Conservation (phyloP, 2,113 vertebrate species). For the Plectropomus leopardus region DNA sequence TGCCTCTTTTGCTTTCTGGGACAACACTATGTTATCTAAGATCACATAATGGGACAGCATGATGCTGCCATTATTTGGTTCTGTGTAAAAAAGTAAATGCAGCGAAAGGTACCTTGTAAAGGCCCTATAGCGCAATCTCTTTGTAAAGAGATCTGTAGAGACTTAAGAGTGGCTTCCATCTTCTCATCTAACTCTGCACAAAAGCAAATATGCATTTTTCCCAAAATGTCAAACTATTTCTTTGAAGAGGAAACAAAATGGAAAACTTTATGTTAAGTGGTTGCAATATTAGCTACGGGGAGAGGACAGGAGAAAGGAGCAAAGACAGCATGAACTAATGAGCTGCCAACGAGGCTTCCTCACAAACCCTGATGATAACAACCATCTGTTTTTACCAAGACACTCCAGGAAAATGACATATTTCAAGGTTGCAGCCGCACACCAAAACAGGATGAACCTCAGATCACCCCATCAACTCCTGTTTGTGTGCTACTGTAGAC, state of each 20-base stretch:
- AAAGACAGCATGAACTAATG: slow-evolving; percentile 61
- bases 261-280: not conserved
- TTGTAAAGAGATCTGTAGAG: too few species aligned
- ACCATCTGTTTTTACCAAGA: slow-evolving; percentile 75
- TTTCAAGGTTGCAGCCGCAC: slow-evolving; percentile 80
- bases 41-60: too few species aligned
- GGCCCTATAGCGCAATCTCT: too few species aligned
- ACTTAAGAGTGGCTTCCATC: not conserved
- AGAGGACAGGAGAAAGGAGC: slow-evolving; percentile 19
- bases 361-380: slow-evolving; percentile 73
- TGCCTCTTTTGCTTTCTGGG: too few species aligned
- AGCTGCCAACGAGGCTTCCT: slow-evolving; percentile 69
- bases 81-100: too few species aligned
- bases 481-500: slow-evolving; percentile 75
- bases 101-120: too few species aligned
- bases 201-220: not conserved
- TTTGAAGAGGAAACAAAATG: not conserved
- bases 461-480: slow-evolving; percentile 66
- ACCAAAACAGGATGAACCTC: slow-evolving; percentile 86
- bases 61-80: too few species aligned
- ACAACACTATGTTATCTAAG: too few species aligned
- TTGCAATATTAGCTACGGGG: not conserved
- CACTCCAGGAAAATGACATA: slow-evolving; percentile 76
- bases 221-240: not conserved
- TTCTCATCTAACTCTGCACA: not conserved